These are phyloP conservation scores for Aythya baeri DNA, from an alignment of 2,113 vertebrate species.

Conservation along the genomic window DNA sequence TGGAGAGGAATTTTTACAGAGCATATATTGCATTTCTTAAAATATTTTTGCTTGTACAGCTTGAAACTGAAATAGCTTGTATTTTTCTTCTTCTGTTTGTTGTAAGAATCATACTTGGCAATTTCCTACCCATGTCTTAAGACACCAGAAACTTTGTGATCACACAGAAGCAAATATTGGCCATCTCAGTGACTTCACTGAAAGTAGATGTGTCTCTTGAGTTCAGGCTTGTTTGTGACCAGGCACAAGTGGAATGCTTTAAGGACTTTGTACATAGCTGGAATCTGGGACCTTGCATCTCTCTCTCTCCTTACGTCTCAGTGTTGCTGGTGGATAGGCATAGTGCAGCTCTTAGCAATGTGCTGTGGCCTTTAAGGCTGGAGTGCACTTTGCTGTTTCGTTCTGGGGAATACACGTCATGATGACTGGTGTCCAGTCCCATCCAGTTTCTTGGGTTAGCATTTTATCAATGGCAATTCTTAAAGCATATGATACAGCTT, in stretches of 20 bases:
- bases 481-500: not conserved
- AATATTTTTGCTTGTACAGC: slow-evolving; percentile 63
- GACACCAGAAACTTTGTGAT: not conserved
- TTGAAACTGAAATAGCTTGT: slow-evolving; percentile 38
- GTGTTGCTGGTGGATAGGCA: not conserved
- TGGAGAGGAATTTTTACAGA: not conserved
- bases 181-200: not conserved
- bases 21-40: slow-evolving; percentile 33
- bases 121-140: slow-evolving; percentile 35
- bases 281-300: not conserved
- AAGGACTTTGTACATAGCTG: not conserved
- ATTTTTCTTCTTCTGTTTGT: slow-evolving; percentile 16
- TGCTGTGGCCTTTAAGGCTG: not conserved
- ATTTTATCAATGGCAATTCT: not conserved
- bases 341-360: not conserved
- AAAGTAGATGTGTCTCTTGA: not conserved
- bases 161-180: not conserved
- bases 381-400: not conserved
- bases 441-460: not conserved
- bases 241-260: not conserved
- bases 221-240: not conserved
- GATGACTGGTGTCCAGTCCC: not conserved
- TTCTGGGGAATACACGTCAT: rapidly evolving
- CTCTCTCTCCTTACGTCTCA: not conserved
- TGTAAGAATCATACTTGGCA: slow-evolving; percentile 2